Conservation (phyloP, 2,888 invertebrate genomes). For the Callyntrura guangdongensis region DNA sequence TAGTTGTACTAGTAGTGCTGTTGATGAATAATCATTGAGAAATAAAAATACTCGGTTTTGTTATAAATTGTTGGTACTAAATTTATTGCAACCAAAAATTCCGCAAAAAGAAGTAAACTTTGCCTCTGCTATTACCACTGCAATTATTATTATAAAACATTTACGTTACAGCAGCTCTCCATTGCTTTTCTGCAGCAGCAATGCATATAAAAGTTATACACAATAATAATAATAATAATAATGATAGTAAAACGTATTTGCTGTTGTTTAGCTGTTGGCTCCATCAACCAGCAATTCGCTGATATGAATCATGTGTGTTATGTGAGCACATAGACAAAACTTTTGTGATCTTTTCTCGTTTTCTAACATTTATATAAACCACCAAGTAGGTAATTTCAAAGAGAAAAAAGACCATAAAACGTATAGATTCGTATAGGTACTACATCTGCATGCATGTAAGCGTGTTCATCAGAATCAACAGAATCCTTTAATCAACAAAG, state of each 20-base stretch:
- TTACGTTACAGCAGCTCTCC: neutral
- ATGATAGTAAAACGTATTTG: neutral
- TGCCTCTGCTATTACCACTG: neutral
- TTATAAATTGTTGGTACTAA: conserved; percentile 48
- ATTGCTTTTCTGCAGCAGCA: conserved; percentile 2
- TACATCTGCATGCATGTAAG: conserved; percentile 4
- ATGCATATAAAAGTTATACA: neutral
- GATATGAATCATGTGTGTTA: conserved; percentile 33
- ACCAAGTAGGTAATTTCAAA: conserved; percentile 59
- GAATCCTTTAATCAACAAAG: conserved; percentile 56
- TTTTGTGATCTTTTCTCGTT: conserved; percentile 53
- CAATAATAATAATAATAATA: conserved; percentile 41
- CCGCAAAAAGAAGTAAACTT: conserved; percentile 44
- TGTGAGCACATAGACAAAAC: conserved; percentile 31
- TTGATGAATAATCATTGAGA: conserved; percentile 44
- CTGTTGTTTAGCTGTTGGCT: neutral
- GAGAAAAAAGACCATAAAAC: neutral
- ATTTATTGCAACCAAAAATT: conserved; percentile 46
- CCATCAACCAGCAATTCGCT: conserved; percentile 11
- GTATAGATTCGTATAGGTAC: neutral
- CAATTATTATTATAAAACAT: conserved; percentile 30
- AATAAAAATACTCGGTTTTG: conserved; percentile 49
- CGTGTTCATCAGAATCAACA: conserved; percentile 12
- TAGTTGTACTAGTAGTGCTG: neutral
- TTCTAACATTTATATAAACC: conserved; percentile 56